Conservation (phyloP, 1,140 invertebrate genomes). For the Adelges cooleyi region DNA sequence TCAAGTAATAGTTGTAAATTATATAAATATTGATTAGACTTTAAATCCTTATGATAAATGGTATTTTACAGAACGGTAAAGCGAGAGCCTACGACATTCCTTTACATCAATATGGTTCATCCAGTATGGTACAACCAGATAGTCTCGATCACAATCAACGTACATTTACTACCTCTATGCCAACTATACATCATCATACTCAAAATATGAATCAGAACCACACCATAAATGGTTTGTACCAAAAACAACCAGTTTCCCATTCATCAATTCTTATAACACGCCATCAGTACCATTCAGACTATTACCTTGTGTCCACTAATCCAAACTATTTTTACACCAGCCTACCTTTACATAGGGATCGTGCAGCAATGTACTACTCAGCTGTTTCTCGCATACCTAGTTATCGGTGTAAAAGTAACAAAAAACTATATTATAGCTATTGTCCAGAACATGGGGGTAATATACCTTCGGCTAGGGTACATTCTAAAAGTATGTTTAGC, state of each 20-base stretch:
- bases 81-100: not conserved
- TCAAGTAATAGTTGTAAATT: not conserved
- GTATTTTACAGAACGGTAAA: constrained; percentile 1
- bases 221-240: constrained; percentile 22
- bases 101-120: constrained; percentile 21
- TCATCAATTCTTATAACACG: not conserved
- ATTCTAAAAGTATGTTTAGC: too few species aligned
- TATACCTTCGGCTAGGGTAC: not conserved
- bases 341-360: constrained; percentile 2
- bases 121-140: constrained; percentile 14
- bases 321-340: constrained; percentile 23
- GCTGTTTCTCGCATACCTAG: constrained; percentile 11
- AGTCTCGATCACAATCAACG: constrained; percentile 3
- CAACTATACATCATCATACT: constrained; percentile 16
- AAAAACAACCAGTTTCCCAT: not conserved
- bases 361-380: constrained; percentile 21
- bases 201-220: constrained; percentile 10
- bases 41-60: too few species aligned
- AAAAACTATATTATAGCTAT: constrained; percentile 21
- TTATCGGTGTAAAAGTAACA: constrained; percentile 7
- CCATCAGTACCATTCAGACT: not conserved
- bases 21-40: not conserved
- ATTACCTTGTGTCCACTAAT: constrained; percentile 3
- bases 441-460: constrained; percentile 2
- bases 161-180: constrained; percentile 13